Percentiles rank a stretch among this genome's conserved stretches.
Conservation (phyloP, 2,888 invertebrate genomes). For the Aspidapion aeneum region DNA sequence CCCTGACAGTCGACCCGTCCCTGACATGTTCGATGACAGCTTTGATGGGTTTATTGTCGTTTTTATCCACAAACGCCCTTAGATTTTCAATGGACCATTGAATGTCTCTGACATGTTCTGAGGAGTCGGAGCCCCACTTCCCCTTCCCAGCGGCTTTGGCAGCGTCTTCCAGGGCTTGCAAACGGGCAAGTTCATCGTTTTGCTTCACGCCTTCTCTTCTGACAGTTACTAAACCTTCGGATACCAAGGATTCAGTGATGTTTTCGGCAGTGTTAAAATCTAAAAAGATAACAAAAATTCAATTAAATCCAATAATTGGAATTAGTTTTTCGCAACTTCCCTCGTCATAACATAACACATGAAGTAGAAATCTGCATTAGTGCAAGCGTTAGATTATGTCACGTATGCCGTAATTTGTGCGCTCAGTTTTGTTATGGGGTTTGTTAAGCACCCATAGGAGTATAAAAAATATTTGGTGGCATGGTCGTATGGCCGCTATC, state of each 20-base stretch:
- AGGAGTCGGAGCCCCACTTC: conserved; percentile 56
- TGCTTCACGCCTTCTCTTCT: conserved; percentile 61
- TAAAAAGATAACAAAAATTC: conserved; percentile 32
- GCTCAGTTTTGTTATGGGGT: too few relatives aligned
- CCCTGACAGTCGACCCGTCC: conserved; percentile 93
- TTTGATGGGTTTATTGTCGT: conserved; percentile 80
- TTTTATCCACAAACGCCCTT: conserved; percentile 77
- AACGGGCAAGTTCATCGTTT: conserved; percentile 62
- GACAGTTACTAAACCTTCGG: conserved; percentile 87
- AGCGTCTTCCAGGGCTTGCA: conserved; percentile 84
- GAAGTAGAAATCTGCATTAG: too few relatives aligned
- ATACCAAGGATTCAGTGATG: conserved; percentile 80
- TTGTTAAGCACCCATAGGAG: too few relatives aligned
- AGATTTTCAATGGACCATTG: conserved; percentile 85
- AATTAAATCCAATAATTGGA: too few relatives aligned
- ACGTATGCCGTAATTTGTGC: too few relatives aligned
- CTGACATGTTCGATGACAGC: conserved; percentile 97
- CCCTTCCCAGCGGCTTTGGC: conserved; percentile 89
- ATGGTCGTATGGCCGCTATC: too few relatives aligned
- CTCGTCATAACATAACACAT: too few relatives aligned
- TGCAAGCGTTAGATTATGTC: too few relatives aligned
- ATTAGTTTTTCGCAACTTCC: too few relatives aligned
- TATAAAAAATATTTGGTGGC: too few relatives aligned
- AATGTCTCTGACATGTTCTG: conserved; percentile 78
- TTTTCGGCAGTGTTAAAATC: conserved; percentile 73